Percentiles rank a stretch among this genome's conserved stretches.
phyloP scores from a whole-genome alignment of 2,888 invertebrate genomes.

The Leptogaster cylindrica region DNA sequence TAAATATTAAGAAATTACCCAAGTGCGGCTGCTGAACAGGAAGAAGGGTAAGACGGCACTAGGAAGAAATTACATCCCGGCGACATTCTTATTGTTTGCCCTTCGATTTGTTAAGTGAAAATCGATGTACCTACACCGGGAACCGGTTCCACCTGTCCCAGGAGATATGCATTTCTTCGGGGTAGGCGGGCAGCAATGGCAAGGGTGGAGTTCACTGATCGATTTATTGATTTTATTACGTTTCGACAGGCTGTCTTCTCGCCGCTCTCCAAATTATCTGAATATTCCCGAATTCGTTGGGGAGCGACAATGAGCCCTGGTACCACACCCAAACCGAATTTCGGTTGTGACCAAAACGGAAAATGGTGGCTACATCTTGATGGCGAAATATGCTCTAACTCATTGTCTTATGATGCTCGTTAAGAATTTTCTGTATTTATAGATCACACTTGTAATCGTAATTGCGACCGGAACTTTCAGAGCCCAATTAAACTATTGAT shows the following conservation, averaged over 20 bases:
- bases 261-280: not conserved
- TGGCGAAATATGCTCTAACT: not conserved
- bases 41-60: not conserved
- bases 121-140: conserved; percentile 29
- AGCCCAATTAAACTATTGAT: too few species aligned
- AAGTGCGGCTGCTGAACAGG: not conserved
- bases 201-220: conserved; percentile 43
- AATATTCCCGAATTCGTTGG: not conserved
- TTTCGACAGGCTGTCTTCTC: not conserved
- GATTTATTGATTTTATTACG: conserved; percentile 41
- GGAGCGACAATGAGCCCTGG: not conserved
- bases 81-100: conserved; percentile 38
- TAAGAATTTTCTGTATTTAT: conserved; percentile 8
- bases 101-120: conserved; percentile 42
- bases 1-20: not conserved
- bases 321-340: conserved; percentile 27
- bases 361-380: conserved; percentile 4
- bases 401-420: not conserved
- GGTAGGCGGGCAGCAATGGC: conserved; percentile 6
- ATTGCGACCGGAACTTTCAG: too few species aligned
- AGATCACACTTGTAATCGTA: too few species aligned
- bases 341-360: conserved; percentile 8
- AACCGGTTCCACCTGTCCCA: conserved; percentile 20
- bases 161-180: not conserved
- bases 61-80: conserved; percentile 20